Conservation (phyloP, 2,888 invertebrate genomes). For the Drosophila anomelani region DNA sequence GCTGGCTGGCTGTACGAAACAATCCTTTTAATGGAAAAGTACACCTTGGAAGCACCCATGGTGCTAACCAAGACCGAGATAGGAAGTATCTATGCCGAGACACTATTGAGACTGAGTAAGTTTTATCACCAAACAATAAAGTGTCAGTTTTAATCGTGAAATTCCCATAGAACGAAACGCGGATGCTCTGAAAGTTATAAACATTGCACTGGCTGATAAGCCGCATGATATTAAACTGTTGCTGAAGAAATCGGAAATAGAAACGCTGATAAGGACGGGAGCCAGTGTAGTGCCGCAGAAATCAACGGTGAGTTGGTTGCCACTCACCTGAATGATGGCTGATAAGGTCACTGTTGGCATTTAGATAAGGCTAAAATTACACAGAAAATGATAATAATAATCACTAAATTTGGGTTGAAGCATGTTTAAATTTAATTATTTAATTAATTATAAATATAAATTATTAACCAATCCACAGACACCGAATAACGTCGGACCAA, state of each 20-base stretch:
- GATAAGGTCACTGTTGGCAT: constrained; percentile 5
- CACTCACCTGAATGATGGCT: neutral
- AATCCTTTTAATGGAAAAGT: constrained; percentile 37
- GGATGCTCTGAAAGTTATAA: constrained; percentile 65
- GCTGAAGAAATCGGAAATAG: constrained; percentile 61
- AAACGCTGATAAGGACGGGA: constrained; percentile 60
- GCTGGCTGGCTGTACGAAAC: constrained; percentile 71
- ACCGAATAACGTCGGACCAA: fast-evolving
- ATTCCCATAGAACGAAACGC: constrained; percentile 42
- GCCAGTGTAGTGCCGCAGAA: constrained; percentile 16
- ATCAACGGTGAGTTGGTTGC: neutral
- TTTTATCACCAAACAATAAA: neutral
- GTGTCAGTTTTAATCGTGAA: neutral
- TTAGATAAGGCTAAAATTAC: constrained; percentile 10
- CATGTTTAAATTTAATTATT: neutral
- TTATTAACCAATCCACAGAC: neutral
- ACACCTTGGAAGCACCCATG: constrained; percentile 26
- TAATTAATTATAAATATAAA: neutral
- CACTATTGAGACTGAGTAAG: constrained; percentile 74
- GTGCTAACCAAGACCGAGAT: constrained; percentile 47
- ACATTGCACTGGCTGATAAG: constrained; percentile 49
- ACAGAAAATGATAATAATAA: neutral
- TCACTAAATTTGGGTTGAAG: no score
- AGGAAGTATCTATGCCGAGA: constrained; percentile 70
- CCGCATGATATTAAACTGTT: constrained; percentile 58